Evolutionary conservation across 2,888 invertebrate genomes (phyloP), one percentile per base, ranked within the genome.

Genomic region (Melitaea athalia): DNA sequence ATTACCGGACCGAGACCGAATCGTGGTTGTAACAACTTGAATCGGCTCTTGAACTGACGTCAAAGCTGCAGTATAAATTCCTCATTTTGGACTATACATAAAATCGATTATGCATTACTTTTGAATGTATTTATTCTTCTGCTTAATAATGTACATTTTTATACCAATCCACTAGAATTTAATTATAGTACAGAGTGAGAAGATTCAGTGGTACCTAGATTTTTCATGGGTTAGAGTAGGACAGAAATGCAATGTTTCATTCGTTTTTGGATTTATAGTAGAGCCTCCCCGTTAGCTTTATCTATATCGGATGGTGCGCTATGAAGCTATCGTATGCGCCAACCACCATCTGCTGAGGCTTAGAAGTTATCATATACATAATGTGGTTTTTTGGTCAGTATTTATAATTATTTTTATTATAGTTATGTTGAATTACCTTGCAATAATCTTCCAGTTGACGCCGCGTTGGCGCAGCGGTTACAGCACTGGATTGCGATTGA

Each of bases 221-320:
- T 81, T 83, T 81, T 79, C 77, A 67, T 63, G 76, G 71, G 81
- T 74, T 76, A 76, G 81, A 86, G 77, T 76, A 77, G 78, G 85
- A 86, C 76, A 76, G 80, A 78, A 74, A 72, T 74, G 77, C 72
- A 73, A 76, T 77, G 79, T 80, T 79, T 80, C 72, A 74, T 78
- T 81, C 79, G 76, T 81, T 84, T 82, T 83, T 79, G 82, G 78
- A 87, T 90, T 89, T 89, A 89, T 88, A 85, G 86, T 85, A 83
- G 83, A 81, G 83, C 87, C 89, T 88, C 87, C 86, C 87, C 85
- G 88, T 88, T 88, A 85, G 82, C 81, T 83, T 87, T 90, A 89
- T 91, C 91, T 89, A 83, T 84, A 89, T 88, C 87, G 77, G 78
- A 76, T 76, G 78, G 90, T 89, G 90, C 91, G 83, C 89, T 91